Evolutionary conservation across 1,140 invertebrate species (phyloP), one percentile per base, ranked within the genome.

Genomic region (Mactra quadrangularis): DNA sequence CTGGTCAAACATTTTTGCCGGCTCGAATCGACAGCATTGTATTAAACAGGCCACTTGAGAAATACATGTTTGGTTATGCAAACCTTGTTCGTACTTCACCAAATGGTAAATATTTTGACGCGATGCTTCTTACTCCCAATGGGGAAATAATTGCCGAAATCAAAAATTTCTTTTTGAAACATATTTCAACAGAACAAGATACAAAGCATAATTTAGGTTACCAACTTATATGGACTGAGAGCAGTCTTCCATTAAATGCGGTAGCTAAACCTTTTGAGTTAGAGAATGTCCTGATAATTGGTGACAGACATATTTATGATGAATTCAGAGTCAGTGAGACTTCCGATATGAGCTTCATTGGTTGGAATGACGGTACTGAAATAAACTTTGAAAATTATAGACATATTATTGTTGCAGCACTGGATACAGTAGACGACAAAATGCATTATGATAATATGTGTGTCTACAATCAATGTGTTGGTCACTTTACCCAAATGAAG

Each of bases 51-150:
- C 27, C 35, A 6, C 50, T 41, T 9, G 38, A 75, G 27, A 60
- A 33, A 25, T 41, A 74, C 0, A 82, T 87, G 84, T 27, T 60
- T 52, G 82, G 35, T 1, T 84, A 82, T 53, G 25, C 68, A 17
- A 53, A 41, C 60, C 25, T 84, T 1, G 29, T 74, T 0, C 15
- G 41, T 4, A 22, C 27, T 38, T 19, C 59, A 3, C 52, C 66
- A 41, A 55, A 47, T 27, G 70, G 75, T 52, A 84, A 70, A 13
- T 29, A 62, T 4, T 89, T 17, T 17, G 31, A 25, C 7, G 27
- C 3, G 1, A 25, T 57, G 11, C 22, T 57, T 7, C n/a, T 7
- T 27, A 7, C 55, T 57, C 9, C 27, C 9, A 29, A 57, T 29
- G 55, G 55, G 3, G 17, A 6, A 4, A 17, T 57, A 27, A 29